A percentile compares a stretch with the other conserved stretches of the same genome.
Conservation (phyloP, 2,113 vertebrate species). For the Sphyrna mokarran region DNA sequence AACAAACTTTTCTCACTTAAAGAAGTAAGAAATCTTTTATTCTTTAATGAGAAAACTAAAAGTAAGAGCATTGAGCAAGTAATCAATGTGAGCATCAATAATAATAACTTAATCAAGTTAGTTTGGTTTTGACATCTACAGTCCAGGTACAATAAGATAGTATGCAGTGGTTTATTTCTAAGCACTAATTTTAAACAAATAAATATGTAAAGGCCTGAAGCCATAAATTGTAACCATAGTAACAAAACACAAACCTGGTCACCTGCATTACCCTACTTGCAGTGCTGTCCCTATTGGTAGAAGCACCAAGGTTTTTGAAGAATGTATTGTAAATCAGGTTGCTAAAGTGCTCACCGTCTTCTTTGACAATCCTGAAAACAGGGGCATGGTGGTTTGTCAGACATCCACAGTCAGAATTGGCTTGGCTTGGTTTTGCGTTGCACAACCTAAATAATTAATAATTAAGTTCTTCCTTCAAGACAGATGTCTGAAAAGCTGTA, state of each 20-base stretch:
- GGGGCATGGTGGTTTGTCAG: neutral
- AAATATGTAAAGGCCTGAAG: neutral
- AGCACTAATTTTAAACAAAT: neutral
- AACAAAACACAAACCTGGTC: neutral
- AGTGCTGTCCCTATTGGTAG: neutral
- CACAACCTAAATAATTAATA: neutral
- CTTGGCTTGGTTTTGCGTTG: neutral
- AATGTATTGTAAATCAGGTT: neutral
- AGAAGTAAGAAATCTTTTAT: neutral
- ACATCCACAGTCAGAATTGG: neutral
- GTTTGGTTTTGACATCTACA: neutral
- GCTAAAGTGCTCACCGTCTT: neutral
- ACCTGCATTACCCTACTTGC: neutral
- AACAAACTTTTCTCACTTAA: neutral
- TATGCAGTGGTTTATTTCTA: neutral
- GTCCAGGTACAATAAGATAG: neutral
- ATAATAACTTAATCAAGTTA: neutral
- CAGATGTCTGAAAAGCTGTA: neutral
- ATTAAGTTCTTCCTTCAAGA: constrained; percentile 12
- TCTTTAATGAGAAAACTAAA: neutral
- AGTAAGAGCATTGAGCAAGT: neutral
- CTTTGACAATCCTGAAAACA: neutral
- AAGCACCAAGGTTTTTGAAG: neutral
- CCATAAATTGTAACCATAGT: neutral
- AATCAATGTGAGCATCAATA: neutral